Evolutionary conservation across 1,140 invertebrate genomes (phyloP).

Genomic region (Thalassaphorura encarpata): DNA sequence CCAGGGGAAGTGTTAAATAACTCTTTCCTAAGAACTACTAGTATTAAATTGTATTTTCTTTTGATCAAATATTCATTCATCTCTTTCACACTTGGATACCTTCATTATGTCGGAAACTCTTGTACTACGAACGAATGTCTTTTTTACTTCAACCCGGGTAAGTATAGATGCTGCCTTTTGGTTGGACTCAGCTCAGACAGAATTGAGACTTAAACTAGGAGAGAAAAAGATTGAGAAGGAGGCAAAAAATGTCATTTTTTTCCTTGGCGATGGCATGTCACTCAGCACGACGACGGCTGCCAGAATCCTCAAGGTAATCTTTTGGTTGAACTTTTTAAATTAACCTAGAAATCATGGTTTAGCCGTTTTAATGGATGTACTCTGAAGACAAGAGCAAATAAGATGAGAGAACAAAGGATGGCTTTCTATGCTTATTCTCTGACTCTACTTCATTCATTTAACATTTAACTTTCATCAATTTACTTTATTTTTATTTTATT

Average conservation of each 20-base stretch:
- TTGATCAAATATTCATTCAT: neutral
- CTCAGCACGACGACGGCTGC: constrained; percentile 23
- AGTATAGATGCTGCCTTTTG: constrained; percentile 14
- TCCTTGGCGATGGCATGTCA: constrained; percentile 42
- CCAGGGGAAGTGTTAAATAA: too few species aligned
- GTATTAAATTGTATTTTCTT: neutral
- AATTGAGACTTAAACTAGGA: constrained; percentile 6
- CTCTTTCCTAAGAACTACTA: too few species aligned
- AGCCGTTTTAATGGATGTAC: neutral
- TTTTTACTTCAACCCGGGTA: too few species aligned
- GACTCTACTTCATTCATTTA: neutral
- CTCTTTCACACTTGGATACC: too few species aligned
- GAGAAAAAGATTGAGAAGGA: constrained; percentile 16
- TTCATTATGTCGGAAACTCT: neutral
- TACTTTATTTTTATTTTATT: too few species aligned
- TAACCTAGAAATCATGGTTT: too few species aligned
- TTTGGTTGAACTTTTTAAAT: too few species aligned
- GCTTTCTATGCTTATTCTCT: too few species aligned
- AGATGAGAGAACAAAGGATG: too few species aligned
- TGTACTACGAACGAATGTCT: too few species aligned
- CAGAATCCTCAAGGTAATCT: constrained; percentile 26
- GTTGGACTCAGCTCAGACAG: constrained; percentile 11
- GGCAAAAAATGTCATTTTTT: constrained; percentile 62
- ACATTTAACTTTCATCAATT: neutral
- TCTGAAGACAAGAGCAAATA: too few species aligned